A percentile compares a stretch with the other conserved stretches of the same genome.
These are phyloP conservation scores for Sebastes cheni DNA, from an alignment of 2,797 vertebrate genomes.

Conservation along the genomic window DNA sequence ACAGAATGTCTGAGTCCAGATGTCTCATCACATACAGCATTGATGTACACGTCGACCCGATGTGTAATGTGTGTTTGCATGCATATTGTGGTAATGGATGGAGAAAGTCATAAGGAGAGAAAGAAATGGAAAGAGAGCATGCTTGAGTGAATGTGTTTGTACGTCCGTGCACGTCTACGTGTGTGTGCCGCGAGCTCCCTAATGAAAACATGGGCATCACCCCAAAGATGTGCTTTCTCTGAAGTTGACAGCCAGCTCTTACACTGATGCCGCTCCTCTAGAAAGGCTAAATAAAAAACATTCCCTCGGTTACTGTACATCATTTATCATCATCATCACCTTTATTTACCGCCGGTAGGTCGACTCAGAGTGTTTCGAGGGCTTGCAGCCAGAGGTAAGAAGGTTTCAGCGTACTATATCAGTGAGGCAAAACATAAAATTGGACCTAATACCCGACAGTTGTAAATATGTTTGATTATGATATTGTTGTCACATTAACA, in stretches of 20 bases:
- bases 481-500: conserved; percentile 13
- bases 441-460: background rate
- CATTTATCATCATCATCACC: conserved; percentile 58
- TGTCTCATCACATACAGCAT: conserved; percentile 31
- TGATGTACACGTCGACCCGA: background rate
- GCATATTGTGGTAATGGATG: background rate
- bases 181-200: conserved; percentile 4
- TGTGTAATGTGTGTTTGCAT: background rate
- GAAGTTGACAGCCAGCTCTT: conserved; percentile 43
- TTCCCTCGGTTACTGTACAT: conserved; percentile 34
- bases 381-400: conserved; percentile 7
- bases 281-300: conserved; percentile 43
- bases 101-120: background rate
- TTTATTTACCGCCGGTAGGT: conserved; percentile 22
- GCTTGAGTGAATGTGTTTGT: background rate
- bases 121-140: background rate
- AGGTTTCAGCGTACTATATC: background rate
- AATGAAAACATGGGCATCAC: conserved; percentile 40
- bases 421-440: background rate
- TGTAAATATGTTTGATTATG: conserved; percentile 11
- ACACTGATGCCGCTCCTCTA: conserved; percentile 10
- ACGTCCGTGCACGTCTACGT: background rate
- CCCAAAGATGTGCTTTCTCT: conserved; percentile 38
- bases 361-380: conserved; percentile 28
- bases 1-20: conserved; percentile 18